Evolutionary conservation across 2,888 invertebrate species (phyloP), one percentile per base, ranked within the genome.

Genomic region (Lissocephala sabroskyi): DNA sequence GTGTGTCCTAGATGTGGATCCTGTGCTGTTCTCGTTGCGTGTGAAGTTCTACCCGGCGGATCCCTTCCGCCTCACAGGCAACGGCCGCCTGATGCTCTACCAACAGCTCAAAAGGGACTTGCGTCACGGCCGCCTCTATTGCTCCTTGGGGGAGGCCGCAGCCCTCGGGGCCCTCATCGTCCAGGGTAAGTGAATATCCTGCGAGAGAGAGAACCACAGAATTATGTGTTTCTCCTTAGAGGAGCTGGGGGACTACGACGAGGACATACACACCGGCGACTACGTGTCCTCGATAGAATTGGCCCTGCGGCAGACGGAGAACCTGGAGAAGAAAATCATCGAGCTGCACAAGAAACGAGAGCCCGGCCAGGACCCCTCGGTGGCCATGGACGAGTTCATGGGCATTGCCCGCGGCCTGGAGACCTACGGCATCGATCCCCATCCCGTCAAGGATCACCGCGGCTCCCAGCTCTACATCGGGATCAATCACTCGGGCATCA

Each of bases 1-100:
- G n/a, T n/a, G n/a, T n/a, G n/a, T n/a, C 14, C 1, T 87, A 95
- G 97, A 96, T 86, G 90, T 96, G 78, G 92, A 94, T 73, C 95
- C 96, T 54, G 92, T 96, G 79, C 86, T 97, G 53, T 94, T 98
- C 83, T 97, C 96, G 86, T 96, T 98, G 85, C 93, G 98, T 58
- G 95, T 98, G 59, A 98, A 98, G 87, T 98, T 96, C 86, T 98
- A 98, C 85, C 98, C 98, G 11, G 94, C 95, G 49, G 96, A 98
- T 86, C 97, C 98, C 11, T 89, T 94, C 83, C 89, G 94, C 45
- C 87, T 98, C 61, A 95, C 95, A 82, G 97, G 98, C 85, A 95
- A 95, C 84, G 98, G 97, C 83, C 95, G 97, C 85, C 92, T 96
- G 58, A 96, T 97, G 59, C 89, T 97, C 78, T 98, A 98, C 86